Base-by-base conservation (phyloP, 2,113 vertebrate species). In the Apeltes quadracus region DNA sequence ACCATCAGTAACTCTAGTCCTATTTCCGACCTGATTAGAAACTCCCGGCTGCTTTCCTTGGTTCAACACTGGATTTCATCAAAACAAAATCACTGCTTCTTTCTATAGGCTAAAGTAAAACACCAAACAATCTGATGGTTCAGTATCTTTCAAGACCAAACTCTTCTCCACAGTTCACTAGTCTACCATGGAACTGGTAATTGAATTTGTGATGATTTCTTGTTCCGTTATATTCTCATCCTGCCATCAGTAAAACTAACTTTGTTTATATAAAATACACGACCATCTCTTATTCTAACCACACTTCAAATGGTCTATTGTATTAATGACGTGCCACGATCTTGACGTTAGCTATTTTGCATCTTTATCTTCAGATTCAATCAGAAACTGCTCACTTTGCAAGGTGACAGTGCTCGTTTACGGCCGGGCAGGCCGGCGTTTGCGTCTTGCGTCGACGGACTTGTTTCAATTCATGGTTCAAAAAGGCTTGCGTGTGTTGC, bases 21-120 rank as follows among this genome's bases (percentile, higher is more conserved):
- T 70, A 88, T 90, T 89, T 90, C 83, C 78, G 75, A 78, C 72
- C 65, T 87, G 87, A 92, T 91, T 90, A 84, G 78, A 87, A 89
- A 84, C 82, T 77, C 83, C 84, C 63, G 65, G 83, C 70, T 81
- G 70, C 61, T 86, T 87, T 88, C 74, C 34, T 82, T 84, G 36
- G 77, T 74, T 86, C 76, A 39, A 68, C 79, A 73, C 58, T 46
- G 67, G 65, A 84, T 75, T 83, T 79, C 56, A 81, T 77, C 75
- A 41, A 27, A 50, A 56, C 65, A 58, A 71, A 6, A 64, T 82
- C 66, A 65, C 48, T 55, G 51, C 55, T 78, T 84, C 51, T 73
- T 41, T 72, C 23, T 10, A 18, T 56, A 64, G 32, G 80, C 32
- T 14, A 53, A 61, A 29, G 56, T 70, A 70, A 75, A 69, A 78